phyloP scores from a whole-genome alignment of 2,888 invertebrate species.

The Nasonovia ribisnigri region DNA sequence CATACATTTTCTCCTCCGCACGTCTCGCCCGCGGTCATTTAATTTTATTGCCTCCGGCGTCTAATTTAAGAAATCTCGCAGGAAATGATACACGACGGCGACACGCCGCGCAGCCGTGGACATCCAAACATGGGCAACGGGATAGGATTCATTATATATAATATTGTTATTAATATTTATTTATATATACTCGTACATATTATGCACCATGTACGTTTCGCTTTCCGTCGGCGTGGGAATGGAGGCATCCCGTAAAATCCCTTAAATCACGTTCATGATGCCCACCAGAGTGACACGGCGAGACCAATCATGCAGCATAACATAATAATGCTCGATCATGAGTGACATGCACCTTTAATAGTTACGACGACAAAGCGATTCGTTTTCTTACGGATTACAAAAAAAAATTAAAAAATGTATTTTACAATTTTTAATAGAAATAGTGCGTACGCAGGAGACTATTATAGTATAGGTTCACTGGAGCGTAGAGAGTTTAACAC shows the following conservation, averaged over 20 bases:
- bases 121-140: slow-evolving; percentile 47
- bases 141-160: slow-evolving; percentile 19
- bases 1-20: neutral
- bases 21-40: slow-evolving; percentile 23
- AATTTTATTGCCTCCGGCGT: slow-evolving; percentile 52
- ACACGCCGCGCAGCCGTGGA: neutral
- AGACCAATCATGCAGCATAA: neutral
- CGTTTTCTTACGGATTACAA: neutral
- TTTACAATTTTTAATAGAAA: neutral
- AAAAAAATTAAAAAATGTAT: neutral
- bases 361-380: neutral
- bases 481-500: neutral
- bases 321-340: neutral
- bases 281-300: neutral
- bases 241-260: neutral
- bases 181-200: neutral
- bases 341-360: neutral
- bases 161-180: slow-evolving; percentile 25
- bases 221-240: neutral
- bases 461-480: neutral
- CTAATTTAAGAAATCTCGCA: slow-evolving; percentile 61
- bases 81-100: slow-evolving; percentile 44
- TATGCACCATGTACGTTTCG: neutral
- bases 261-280: neutral
- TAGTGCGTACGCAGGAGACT: neutral